phyloP scores from a whole-genome alignment of 1,140 invertebrate species.

The Pogonus chalceus region DNA sequence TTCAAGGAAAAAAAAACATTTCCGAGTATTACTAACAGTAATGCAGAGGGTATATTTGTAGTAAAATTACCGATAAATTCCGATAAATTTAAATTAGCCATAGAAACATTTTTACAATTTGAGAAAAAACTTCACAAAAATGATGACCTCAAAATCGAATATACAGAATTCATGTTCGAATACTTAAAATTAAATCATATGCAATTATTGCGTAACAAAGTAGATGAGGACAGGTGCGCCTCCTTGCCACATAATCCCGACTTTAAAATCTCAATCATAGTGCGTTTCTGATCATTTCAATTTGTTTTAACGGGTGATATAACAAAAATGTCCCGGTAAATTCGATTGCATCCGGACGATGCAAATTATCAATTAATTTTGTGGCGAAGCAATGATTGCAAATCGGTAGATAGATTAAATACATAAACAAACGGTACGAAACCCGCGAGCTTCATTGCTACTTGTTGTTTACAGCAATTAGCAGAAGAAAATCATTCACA shows the following conservation, averaged over 20 bases:
- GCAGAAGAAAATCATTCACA: conserved; percentile 14
- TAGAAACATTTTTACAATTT: too few relatives aligned
- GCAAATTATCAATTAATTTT: conserved; percentile 30
- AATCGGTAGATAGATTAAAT: conserved; percentile 19
- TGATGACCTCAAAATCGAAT: too few relatives aligned
- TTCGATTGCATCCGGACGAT: conserved; percentile 24
- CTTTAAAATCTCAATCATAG: conserved; percentile 28
- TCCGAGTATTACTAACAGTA: too few relatives aligned
- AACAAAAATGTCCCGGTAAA: conserved; percentile 31
- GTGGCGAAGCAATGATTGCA: too few relatives aligned
- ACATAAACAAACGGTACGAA: conserved; percentile 22
- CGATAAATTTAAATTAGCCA: too few relatives aligned
- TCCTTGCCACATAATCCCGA: too few relatives aligned
- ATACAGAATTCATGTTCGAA: conserved; percentile 5
- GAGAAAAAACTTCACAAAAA: too few relatives aligned
- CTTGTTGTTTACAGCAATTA: conserved; percentile 17
- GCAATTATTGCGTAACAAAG: too few relatives aligned
- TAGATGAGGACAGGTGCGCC: too few relatives aligned
- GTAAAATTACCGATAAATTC: too few relatives aligned
- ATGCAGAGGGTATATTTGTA: too few relatives aligned
- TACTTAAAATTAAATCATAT: conserved; percentile 6
- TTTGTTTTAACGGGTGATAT: conserved; percentile 32
- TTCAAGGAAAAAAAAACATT: too few relatives aligned
- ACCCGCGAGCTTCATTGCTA: conserved; percentile 21
- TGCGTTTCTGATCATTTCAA: conserved; percentile 27